A percentile compares a stretch with the other conserved stretches of the same genome.
Conservation (phyloP, 2,888 invertebrate genomes). For the Cheilosia soror region DNA sequence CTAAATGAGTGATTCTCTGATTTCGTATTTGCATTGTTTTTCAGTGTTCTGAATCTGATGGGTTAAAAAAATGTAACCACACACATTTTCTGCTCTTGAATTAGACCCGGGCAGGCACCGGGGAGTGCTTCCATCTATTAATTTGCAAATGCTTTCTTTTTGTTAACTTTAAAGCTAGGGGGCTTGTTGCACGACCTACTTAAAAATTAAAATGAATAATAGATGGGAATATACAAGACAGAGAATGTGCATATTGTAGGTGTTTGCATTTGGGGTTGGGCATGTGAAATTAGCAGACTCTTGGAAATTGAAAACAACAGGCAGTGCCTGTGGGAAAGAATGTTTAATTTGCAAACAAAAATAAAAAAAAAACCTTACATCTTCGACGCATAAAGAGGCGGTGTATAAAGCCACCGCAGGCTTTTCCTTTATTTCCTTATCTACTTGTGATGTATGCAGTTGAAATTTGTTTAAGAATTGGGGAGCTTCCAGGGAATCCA, state of each 20-base stretch:
- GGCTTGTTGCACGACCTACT: constrained; percentile 57
- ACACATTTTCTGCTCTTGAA: constrained; percentile 5
- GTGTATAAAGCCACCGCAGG: too few species aligned
- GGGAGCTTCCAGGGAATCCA: too few species aligned
- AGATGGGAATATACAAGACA: constrained; percentile 1
- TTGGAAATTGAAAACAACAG: not conserved
- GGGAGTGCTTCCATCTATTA: constrained; percentile 6
- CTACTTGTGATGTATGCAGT: too few species aligned
- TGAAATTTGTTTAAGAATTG: too few species aligned
- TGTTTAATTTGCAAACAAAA: too few species aligned
- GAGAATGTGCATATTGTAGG: not conserved
- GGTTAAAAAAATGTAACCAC: not conserved
- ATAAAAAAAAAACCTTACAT: too few species aligned
- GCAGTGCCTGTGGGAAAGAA: not conserved
- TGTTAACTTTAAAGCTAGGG: constrained; percentile 28
- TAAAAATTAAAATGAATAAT: constrained; percentile 33
- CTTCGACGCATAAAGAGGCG: too few species aligned
- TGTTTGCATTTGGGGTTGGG: not conserved
- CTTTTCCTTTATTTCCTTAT: too few species aligned
- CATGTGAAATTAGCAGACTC: not conserved
- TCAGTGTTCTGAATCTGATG: constrained; percentile 9
- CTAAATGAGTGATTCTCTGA: constrained; percentile 33
- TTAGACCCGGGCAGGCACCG: not conserved
- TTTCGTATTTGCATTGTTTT: constrained; percentile 25
- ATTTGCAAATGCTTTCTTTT: constrained; percentile 31